Percentiles rank a stretch among this genome's conserved stretches.
These are phyloP conservation scores for Petrolisthes cinctipes DNA, from an alignment of 2,888 invertebrate genomes.

Conservation along the genomic window DNA sequence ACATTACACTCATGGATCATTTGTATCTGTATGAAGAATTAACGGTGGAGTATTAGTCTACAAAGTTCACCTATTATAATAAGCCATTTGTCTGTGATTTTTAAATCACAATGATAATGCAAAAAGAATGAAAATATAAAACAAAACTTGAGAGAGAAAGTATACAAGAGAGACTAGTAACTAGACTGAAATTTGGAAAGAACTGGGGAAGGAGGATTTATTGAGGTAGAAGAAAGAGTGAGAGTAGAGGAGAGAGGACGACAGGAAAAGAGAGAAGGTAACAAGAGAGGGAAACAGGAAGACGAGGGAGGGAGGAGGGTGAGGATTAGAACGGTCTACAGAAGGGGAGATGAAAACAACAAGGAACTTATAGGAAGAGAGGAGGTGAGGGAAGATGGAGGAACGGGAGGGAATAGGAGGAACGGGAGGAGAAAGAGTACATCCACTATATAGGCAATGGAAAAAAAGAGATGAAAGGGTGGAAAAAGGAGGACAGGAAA, in stretches of 20 bases:
- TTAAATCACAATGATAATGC: neutral
- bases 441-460: neutral
- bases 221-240: neutral
- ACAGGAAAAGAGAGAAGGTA: neutral
- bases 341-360: neutral
- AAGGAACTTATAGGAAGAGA: neutral
- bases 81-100: too few relatives aligned
- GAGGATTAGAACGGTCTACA: neutral
- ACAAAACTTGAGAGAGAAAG: too few relatives aligned
- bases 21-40: too few relatives aligned
- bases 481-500: neutral
- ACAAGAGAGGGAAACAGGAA: neutral
- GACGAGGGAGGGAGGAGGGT: neutral
- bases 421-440: neutral
- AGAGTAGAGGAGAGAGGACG: neutral
- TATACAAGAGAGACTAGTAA: neutral
- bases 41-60: too few relatives aligned
- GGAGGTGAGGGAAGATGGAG: neutral
- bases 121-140: neutral
- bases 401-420: slow-evolving; percentile 11
- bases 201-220: neutral
- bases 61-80: too few relatives aligned
- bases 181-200: neutral
- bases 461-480: neutral
- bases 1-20: too few relatives aligned